Evolutionary conservation across 2,113 vertebrate genomes (phyloP).

Genomic region (Aramus guarauna): DNA sequence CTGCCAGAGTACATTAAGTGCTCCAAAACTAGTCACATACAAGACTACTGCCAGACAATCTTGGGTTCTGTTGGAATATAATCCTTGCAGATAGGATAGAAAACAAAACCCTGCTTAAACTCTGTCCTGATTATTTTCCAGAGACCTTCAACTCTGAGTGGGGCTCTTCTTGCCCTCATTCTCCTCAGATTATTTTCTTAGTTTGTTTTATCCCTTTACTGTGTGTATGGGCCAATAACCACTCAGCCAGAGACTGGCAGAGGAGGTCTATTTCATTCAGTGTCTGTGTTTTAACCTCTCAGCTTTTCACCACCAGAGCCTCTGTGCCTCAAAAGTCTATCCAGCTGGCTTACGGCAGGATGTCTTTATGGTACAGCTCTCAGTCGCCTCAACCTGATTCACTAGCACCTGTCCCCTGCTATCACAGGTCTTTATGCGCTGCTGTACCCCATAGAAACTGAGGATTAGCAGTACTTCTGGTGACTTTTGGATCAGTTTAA

Average conservation of each 20-base stretch:
- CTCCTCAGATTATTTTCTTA: neutral
- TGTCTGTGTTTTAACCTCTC: neutral
- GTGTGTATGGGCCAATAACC: neutral
- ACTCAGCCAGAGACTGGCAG: neutral
- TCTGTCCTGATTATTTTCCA: neutral
- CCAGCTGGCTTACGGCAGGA: neutral
- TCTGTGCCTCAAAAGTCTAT: neutral
- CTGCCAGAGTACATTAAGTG: neutral
- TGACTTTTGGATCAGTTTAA: conserved; percentile 55
- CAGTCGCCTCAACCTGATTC: neutral
- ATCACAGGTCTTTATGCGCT: neutral
- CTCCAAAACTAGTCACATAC: neutral
- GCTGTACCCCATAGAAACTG: neutral
- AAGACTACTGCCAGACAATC: neutral
- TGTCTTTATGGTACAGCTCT: neutral
- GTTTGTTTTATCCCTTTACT: neutral
- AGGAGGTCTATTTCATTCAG: neutral
- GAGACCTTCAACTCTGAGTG: neutral
- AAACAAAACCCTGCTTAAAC: neutral
- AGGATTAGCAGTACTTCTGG: neutral
- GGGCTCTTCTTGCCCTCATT: neutral
- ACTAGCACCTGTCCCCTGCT: neutral
- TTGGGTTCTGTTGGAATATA: neutral
- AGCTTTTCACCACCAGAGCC: neutral
- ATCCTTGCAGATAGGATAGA: neutral